Conservation (phyloP, 2,888 invertebrate genomes). For the Macaria notata region DNA sequence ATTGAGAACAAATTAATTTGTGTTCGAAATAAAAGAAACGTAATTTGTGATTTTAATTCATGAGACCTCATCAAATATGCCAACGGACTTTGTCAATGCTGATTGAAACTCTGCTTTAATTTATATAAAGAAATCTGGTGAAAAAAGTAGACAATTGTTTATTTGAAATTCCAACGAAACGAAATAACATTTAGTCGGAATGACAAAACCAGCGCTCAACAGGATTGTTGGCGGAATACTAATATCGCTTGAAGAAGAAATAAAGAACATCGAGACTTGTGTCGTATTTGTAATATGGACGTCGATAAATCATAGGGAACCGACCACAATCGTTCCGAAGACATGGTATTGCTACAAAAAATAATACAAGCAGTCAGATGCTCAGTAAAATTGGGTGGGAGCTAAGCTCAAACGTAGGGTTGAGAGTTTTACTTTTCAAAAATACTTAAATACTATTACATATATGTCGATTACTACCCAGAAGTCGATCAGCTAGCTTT, state of each 20-base stretch:
- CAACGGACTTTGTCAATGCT: constrained; percentile 55
- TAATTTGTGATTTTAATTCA: constrained; percentile 70
- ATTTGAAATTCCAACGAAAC: constrained; percentile 80
- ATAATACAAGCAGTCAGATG: constrained; percentile 78
- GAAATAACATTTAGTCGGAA: constrained; percentile 81
- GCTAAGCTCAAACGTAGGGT: constrained; percentile 57
- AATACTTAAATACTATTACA: no score
- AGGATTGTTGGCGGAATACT: constrained; percentile 79
- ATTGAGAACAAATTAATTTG: constrained; percentile 73
- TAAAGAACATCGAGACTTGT: constrained; percentile 79
- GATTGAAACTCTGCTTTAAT: constrained; percentile 71
- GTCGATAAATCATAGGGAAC: constrained; percentile 81
- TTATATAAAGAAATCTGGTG: constrained; percentile 62
- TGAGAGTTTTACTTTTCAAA: constrained; percentile 30
- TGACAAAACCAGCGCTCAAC: constrained; percentile 78
- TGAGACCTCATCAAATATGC: constrained; percentile 64
- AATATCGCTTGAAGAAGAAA: constrained; percentile 81
- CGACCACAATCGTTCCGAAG: constrained; percentile 80
- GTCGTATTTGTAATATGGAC: constrained; percentile 82
- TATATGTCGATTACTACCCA: no score
- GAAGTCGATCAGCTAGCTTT: no score
- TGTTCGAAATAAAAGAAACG: constrained; percentile 57
- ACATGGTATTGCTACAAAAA: constrained; percentile 80
- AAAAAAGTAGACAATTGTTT: constrained; percentile 71
- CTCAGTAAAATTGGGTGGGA: constrained; percentile 77